Conservation (phyloP, 2,888 invertebrate genomes). For the Ornithoptera priamus region DNA sequence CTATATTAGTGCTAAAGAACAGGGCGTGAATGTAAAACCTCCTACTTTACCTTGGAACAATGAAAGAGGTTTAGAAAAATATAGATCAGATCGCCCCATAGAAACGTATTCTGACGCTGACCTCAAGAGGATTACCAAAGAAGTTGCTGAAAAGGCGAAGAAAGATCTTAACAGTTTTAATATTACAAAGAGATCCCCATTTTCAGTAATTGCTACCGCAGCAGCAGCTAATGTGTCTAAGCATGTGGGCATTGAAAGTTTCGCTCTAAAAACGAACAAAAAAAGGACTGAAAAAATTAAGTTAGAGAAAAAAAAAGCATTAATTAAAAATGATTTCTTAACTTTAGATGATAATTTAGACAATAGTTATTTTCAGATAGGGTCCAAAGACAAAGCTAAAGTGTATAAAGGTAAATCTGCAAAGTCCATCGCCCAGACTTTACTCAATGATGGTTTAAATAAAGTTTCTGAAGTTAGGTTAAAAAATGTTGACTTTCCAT, state of each 20-base stretch:
- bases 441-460: conserved; percentile 80
- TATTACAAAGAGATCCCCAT: conserved; percentile 81
- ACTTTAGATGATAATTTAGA: conserved; percentile 61
- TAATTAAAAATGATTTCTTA: conserved; percentile 65
- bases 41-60: conserved; percentile 88
- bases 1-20: conserved; percentile 86
- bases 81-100: conserved; percentile 82
- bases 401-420: conserved; percentile 88
- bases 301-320: conserved; percentile 69
- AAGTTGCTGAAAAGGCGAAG: conserved; percentile 85
- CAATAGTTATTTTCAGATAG: conserved; percentile 68
- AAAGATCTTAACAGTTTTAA: conserved; percentile 82
- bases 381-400: conserved; percentile 77
- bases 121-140: conserved; percentile 82
- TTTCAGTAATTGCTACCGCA: conserved; percentile 82
- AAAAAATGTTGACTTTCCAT: conserved; percentile 50
- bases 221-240: conserved; percentile 82
- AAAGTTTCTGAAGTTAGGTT: conserved; percentile 73
- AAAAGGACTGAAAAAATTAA: conserved; percentile 63
- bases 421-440: conserved; percentile 84
- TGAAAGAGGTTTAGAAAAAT: conserved; percentile 84
- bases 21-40: conserved; percentile 59
- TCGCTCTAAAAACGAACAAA: conserved; percentile 71
- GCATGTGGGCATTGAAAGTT: conserved; percentile 81
- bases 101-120: conserved; percentile 84